Evolutionary conservation across 2,113 vertebrate species (phyloP).

Genomic region (Leiothrix lutea): DNA sequence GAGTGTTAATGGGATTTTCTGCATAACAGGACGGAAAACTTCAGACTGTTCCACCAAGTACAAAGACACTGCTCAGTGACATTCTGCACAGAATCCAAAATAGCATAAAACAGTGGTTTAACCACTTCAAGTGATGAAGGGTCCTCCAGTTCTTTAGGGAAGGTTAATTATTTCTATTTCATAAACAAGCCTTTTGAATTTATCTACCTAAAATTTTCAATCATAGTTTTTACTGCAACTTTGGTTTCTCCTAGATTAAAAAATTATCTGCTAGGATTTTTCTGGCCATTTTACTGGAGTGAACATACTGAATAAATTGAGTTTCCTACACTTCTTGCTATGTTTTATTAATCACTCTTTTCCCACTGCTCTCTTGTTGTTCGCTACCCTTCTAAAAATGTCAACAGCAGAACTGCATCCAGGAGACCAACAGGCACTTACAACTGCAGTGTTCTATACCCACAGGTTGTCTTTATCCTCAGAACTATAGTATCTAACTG

Average conservation of each 20-base stretch:
- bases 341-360: neutral
- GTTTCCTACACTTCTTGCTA: neutral
- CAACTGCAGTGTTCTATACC: neutral
- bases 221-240: neutral
- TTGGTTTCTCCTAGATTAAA: neutral
- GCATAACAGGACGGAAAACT: neutral
- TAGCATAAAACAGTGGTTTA: neutral
- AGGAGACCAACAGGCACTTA: neutral
- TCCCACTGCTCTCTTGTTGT: neutral
- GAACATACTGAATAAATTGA: neutral
- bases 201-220: neutral
- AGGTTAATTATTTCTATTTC: neutral
- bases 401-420: neutral
- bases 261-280: neutral
- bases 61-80: neutral
- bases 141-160: neutral
- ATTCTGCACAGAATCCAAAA: neutral
- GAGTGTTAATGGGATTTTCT: neutral
- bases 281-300: neutral
- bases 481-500: neutral
- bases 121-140: neutral
- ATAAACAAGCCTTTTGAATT: neutral
- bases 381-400: neutral
- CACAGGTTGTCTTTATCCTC: neutral
- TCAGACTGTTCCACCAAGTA: neutral